phyloP scores from a whole-genome alignment of 2,888 invertebrate species.

The Xanthostigma xanthostigma region DNA sequence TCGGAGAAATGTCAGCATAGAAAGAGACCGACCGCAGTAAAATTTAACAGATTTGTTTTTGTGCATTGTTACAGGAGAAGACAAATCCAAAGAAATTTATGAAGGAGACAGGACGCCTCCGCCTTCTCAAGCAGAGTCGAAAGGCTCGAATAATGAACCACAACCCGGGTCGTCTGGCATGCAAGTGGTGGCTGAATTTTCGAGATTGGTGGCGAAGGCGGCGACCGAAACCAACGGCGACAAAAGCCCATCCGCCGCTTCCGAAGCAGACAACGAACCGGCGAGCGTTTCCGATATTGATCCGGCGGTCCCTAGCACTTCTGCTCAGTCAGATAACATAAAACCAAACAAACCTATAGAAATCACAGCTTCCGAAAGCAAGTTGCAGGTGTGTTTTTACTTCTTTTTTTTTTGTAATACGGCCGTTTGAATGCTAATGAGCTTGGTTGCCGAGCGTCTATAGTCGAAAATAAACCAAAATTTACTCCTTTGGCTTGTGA shows the following conservation, averaged over 20 bases:
- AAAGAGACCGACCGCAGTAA: no score
- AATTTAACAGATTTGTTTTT: background rate
- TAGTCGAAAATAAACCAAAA: no score
- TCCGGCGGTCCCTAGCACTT: background rate
- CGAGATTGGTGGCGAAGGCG: conserved; percentile 23
- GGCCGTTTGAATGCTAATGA: no score
- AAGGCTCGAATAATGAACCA: conserved; percentile 32
- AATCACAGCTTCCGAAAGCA: conserved; percentile 16
- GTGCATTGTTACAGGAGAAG: conserved; percentile 22
- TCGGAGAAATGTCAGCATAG: no score
- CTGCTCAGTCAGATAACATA: no score
- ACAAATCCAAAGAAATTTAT: conserved; percentile 28
- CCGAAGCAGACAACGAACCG: background rate
- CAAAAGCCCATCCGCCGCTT: background rate
- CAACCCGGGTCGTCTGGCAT: conserved; percentile 23
- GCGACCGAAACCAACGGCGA: conserved; percentile 6
- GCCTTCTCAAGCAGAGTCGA: conserved; percentile 20
- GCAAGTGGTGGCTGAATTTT: conserved; percentile 25
- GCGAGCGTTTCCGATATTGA: background rate
- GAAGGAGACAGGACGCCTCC: conserved; percentile 26
- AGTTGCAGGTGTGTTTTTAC: conserved; percentile 22
- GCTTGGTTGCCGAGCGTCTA: no score
- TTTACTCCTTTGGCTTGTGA: no score
- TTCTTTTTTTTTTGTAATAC: no score
- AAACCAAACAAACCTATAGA: conserved; percentile 3